Conservation (phyloP, 53 echinoderm and acorn worm species). For the Astropecten irregularis region DNA sequence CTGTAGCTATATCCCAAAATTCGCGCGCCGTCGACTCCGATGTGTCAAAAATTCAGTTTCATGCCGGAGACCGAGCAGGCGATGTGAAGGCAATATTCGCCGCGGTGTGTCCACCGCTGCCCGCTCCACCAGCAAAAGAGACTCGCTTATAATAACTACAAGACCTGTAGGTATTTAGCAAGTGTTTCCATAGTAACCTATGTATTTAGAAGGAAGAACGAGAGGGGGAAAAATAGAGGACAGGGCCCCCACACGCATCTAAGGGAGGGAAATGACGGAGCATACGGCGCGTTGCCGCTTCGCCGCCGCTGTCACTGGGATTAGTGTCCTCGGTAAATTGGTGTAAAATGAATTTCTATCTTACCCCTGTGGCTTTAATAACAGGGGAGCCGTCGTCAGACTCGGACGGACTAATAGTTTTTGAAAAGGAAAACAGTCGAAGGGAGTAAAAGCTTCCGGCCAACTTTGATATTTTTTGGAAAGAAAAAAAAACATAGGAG, state of each 20-base stretch:
- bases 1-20: too few relatives aligned
- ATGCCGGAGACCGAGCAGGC: too few relatives aligned
- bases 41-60: background rate
- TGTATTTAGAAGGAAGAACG: too few relatives aligned
- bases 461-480: background rate
- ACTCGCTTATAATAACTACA: background rate
- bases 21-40: background rate
- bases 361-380: slow-evolving; percentile 22
- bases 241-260: too few relatives aligned
- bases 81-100: too few relatives aligned
- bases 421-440: slow-evolving; percentile 26
- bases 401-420: slow-evolving; percentile 21
- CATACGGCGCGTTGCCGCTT: slow-evolving; percentile 22
- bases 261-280: background rate
- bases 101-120: background rate
- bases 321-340: slow-evolving; percentile 42
- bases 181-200: slow-evolving; percentile 19
- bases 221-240: too few relatives aligned
- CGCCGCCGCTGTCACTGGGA: slow-evolving; percentile 20
- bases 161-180: too few relatives aligned
- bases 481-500: background rate
- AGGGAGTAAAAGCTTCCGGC: background rate
- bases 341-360: slow-evolving; percentile 46
- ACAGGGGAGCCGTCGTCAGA: slow-evolving; percentile 15
- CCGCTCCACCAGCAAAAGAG: background rate